Base-by-base conservation (phyloP, 2,888 invertebrate genomes). In the Orchestes rusci region DNA sequence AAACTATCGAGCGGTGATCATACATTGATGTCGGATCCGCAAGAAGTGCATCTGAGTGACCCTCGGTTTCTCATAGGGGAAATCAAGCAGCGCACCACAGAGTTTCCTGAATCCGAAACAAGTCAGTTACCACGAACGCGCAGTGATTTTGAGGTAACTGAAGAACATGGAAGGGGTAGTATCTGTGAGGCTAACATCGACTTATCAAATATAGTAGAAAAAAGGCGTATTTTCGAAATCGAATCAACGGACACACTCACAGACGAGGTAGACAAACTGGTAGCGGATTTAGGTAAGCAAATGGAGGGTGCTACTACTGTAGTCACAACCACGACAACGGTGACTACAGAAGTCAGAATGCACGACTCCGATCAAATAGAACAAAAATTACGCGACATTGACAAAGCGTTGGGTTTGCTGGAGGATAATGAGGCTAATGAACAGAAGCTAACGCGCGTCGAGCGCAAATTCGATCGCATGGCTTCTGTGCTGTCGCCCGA, bases 391-490 rank as follows among this genome's bases (percentile, higher is more conserved):
- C 60, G 60, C 56, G 66, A 68, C 57, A 61, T 68, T 55, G 68
- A 67, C 53, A 62, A 61, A 59, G 66, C 66, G 56, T 64, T 68
- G 61, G 65, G 63, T 54, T 59, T 59, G 30, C 60, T 68, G 48
- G 67, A 68, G 53, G 52, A 62, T 53, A 41, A 37, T 7, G 51
- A 50, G 30, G 61, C 61, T 54, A 53, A 50, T 8, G 68, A 69
- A 50, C 63, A 61, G 45, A 71, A 70, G 60, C 57, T 70, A 32
- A 63, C 63, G 48, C 60, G 70, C 48, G 69, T 73, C 37, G 73
- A 73, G 54, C 62, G 71, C 43, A 68, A 70, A 57, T 73, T 73
- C 59, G 72, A 73, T 58, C 58, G 70, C 55, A 70, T 73, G 69
- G 71, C 73, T 30, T 73, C 73, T 10, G 67, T 72, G 56, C 65